A percentile compares a stretch with the other conserved stretches of the same genome.
phyloP scores from a whole-genome alignment of 2,113 vertebrate species.

The Pogonocichla stellata region DNA sequence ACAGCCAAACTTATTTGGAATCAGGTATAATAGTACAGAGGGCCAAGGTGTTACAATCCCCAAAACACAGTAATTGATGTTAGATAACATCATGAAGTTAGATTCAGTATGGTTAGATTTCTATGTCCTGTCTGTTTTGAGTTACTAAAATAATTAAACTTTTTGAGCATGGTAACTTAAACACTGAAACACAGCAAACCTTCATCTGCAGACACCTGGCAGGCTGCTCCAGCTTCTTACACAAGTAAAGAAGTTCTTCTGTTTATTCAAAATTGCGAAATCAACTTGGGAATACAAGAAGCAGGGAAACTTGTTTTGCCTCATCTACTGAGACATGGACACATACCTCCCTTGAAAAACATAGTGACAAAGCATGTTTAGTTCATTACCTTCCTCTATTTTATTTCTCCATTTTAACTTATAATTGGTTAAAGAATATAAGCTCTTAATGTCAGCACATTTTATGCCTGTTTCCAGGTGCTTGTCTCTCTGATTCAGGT shows the following conservation, averaged over 20 bases:
- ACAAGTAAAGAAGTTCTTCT: background rate
- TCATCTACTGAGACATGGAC: background rate
- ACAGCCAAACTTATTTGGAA: background rate
- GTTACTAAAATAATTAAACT: background rate
- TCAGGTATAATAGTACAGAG: background rate
- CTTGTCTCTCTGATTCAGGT: background rate
- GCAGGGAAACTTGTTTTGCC: constrained; percentile 25
- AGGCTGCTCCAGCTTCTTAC: background rate
- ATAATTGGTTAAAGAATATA: background rate
- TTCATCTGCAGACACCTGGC: constrained; percentile 16
- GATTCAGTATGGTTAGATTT: background rate
- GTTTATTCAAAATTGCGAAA: constrained; percentile 7
- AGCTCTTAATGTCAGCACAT: background rate
- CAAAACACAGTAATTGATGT: background rate
- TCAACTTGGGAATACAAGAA: background rate
- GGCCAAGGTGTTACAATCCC: background rate
- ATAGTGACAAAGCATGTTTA: background rate
- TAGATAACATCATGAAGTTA: background rate
- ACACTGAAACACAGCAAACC: background rate
- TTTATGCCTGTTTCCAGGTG: background rate
- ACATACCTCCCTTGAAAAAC: background rate
- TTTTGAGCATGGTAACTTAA: background rate
- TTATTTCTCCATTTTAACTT: background rate
- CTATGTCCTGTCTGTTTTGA: background rate
- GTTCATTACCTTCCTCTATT: background rate